Evolutionary conservation across 1,140 invertebrate species (phyloP).

Genomic region (Potamilus streckersoni): DNA sequence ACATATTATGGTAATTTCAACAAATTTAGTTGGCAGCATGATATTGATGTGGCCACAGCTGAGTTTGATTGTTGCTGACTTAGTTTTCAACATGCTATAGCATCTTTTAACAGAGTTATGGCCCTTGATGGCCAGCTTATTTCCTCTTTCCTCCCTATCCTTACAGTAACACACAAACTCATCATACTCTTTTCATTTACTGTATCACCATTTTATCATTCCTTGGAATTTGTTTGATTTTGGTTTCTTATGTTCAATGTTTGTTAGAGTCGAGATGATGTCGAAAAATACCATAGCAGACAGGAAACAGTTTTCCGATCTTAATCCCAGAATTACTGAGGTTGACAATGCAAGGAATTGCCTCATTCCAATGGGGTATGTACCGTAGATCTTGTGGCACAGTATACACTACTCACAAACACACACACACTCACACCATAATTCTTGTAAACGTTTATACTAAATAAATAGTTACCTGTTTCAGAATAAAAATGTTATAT

Average conservation of each 20-base stretch:
- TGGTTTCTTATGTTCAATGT: constrained; percentile 13
- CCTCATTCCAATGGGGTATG: constrained; percentile 63
- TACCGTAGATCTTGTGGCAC: background rate
- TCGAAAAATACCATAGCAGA: constrained; percentile 28
- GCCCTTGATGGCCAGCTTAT: background rate
- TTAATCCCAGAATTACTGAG: constrained; percentile 49
- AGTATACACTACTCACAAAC: background rate
- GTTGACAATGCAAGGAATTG: constrained; percentile 47
- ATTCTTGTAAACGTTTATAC: too few species aligned
- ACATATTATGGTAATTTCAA: too few species aligned
- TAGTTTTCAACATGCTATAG: too few species aligned
- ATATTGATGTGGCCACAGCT: too few species aligned
- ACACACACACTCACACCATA: too few species aligned
- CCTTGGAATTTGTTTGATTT: background rate
- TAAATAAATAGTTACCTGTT: too few species aligned
- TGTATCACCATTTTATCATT: background rate
- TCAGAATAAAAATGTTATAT: too few species aligned
- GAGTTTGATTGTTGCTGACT: too few species aligned
- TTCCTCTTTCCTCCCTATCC: background rate
- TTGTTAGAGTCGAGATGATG: constrained; percentile 58
- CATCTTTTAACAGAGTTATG: too few species aligned
- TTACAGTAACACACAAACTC: background rate
- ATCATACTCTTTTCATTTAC: background rate
- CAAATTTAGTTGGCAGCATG: too few species aligned
- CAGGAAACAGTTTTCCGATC: constrained; percentile 19